Evolutionary conservation across 2,113 vertebrate species (phyloP).

Genomic region (Ifrita kowaldi): DNA sequence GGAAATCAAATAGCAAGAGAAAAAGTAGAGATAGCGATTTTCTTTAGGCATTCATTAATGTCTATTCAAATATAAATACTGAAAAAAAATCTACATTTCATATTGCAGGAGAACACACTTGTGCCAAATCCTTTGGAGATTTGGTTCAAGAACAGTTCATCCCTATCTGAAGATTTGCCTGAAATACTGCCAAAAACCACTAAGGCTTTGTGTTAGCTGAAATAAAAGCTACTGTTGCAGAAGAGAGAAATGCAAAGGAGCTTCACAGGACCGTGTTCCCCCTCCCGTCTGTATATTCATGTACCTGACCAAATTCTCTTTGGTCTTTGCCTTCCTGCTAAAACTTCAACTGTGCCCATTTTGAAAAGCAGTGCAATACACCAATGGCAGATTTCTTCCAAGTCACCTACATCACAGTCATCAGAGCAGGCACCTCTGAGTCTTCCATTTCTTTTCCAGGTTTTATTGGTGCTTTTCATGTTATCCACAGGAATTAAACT

Average conservation of each 20-base stretch:
- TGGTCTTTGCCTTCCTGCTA: not conserved
- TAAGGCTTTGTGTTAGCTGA: not conserved
- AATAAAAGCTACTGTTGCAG: not conserved
- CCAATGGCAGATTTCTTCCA: not conserved
- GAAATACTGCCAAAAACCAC: not conserved
- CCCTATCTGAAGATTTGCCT: slow-evolving; percentile 9
- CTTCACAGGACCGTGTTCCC: not conserved
- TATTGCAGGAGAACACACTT: not conserved
- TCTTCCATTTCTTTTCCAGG: not conserved
- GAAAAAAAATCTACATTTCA: slow-evolving; percentile 9
- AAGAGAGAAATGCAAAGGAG: not conserved
- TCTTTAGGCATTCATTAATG: slow-evolving; percentile 19
- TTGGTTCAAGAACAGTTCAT: slow-evolving; percentile 43
- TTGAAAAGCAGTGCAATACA: not conserved
- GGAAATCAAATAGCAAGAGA: not conserved
- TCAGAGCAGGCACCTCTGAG: not conserved
- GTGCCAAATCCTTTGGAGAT: slow-evolving; percentile 6
- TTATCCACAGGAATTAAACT: not conserved
- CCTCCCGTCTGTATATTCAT: not conserved
- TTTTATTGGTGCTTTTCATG: not conserved
- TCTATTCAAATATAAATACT: slow-evolving; percentile 25
- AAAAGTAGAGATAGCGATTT: not conserved
- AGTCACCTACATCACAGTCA: not conserved
- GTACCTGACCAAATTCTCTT: slow-evolving; percentile 22
- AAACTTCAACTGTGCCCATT: not conserved